phyloP scores from a whole-genome alignment of 1,140 invertebrate species.

The Eriosoma lanigerum region DNA sequence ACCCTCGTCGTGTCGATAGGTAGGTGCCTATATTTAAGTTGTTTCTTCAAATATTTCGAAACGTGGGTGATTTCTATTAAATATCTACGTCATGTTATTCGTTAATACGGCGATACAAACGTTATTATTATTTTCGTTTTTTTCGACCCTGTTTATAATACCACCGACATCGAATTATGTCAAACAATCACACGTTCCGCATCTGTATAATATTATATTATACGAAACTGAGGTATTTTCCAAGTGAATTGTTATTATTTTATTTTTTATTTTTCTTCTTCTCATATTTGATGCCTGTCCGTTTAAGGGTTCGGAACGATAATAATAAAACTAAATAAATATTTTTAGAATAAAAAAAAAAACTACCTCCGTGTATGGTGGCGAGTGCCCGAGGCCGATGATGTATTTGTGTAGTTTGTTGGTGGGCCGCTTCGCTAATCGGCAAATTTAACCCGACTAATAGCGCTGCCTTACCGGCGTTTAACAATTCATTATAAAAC shows the following conservation, averaged over 20 bases:
- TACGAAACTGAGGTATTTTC: not conserved
- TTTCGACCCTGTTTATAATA: not conserved
- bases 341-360: no score
- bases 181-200: conserved; percentile 33
- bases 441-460: conserved; percentile 36
- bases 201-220: no score
- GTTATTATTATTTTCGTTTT: not conserved
- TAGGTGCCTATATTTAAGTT: no score
- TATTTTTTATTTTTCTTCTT: no score
- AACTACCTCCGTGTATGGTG: not conserved
- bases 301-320: not conserved
- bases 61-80: conserved; percentile 3
- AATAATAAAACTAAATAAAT: no score
- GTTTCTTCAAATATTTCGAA: not conserved
- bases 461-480: not conserved
- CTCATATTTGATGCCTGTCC: conserved; percentile 9
- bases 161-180: conserved; percentile 38
- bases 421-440: conserved; percentile 43
- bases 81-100: not conserved
- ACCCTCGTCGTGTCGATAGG: not conserved
- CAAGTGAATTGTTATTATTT: conserved; percentile 11
- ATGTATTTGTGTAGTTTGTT: conserved; percentile 32
- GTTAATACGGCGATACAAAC: not conserved
- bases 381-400: not conserved
- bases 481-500: conserved; percentile 49